Evolutionary conservation across 2,113 vertebrate genomes (phyloP).

Genomic region (Machaerirhynchus nigripectus): DNA sequence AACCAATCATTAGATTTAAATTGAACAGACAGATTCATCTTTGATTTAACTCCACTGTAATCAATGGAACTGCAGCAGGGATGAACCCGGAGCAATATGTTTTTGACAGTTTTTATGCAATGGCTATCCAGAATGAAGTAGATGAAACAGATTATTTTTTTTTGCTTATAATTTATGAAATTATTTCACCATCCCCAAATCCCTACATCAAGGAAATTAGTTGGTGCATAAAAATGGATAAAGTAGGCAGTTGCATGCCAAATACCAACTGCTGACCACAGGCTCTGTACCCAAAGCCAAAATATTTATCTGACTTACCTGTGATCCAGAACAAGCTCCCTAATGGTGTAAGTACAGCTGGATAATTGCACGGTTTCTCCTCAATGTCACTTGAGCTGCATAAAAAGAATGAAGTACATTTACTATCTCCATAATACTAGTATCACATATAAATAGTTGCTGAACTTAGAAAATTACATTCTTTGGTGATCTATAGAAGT

Average conservation of each 20-base stretch:
- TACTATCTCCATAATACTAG: neutral
- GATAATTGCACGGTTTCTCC: neutral
- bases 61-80: conserved; percentile 43
- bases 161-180: conserved; percentile 47
- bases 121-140: conserved; percentile 48
- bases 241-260: conserved; percentile 16
- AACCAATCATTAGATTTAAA: conserved; percentile 69
- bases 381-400: neutral
- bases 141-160: conserved; percentile 23
- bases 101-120: conserved; percentile 55
- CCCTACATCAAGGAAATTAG: conserved; percentile 63
- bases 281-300: conserved; percentile 1
- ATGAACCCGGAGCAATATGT: conserved; percentile 20
- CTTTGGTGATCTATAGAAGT: neutral
- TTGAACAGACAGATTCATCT: conserved; percentile 62
- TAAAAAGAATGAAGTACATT: neutral
- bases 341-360: neutral
- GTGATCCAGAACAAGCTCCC: neutral
- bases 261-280: conserved; percentile 34
- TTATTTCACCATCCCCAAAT: conserved; percentile 59
- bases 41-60: conserved; percentile 47
- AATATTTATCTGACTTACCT: conserved; percentile 38
- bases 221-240: conserved; percentile 37
- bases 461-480: neutral
- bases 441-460: neutral